phyloP scores from a whole-genome alignment of 1,140 invertebrate species.

The Drepana arcuata region DNA sequence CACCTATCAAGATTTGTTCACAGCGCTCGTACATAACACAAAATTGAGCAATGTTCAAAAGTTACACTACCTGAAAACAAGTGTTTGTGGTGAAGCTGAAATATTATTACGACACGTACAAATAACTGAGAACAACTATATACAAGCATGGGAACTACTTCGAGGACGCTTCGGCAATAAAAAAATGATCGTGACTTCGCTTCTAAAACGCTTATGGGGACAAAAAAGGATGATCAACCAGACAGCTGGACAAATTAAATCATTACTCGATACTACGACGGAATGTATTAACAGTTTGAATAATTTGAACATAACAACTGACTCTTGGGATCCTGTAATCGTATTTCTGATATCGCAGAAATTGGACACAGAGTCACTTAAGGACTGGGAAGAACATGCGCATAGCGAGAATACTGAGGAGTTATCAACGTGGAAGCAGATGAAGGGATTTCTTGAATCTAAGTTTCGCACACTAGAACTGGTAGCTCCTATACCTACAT shows the following conservation, averaged over 20 bases:
- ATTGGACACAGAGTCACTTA: conserved; percentile 22
- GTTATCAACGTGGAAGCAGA: conserved; percentile 14
- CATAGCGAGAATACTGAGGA: conserved; percentile 10
- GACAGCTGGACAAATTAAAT: neutral
- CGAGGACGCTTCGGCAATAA: neutral
- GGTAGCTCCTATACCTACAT: conserved; percentile 4
- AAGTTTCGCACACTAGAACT: conserved; percentile 21
- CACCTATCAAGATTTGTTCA: neutral
- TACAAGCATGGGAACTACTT: neutral
- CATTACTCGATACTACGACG: neutral
- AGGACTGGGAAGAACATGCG: conserved; percentile 19
- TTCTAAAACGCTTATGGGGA: neutral
- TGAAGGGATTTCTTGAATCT: conserved; percentile 15
- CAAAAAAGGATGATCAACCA: neutral
- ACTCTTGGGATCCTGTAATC: neutral
- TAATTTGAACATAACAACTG: neutral
- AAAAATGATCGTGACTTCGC: neutral
- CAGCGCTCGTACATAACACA: neutral
- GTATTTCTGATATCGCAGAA: conserved; percentile 20
- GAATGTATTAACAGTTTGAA: neutral
- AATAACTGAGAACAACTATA: neutral
- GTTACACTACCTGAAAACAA: neutral
- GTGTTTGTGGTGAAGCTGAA: neutral
- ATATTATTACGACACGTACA: neutral
- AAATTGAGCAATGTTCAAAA: neutral